Percentiles rank a stretch among this genome's conserved stretches.
phyloP scores from a whole-genome alignment of 30 jellyfish, hydroid and myxozoan genomes.

The Haliclystus octoradiatus region DNA sequence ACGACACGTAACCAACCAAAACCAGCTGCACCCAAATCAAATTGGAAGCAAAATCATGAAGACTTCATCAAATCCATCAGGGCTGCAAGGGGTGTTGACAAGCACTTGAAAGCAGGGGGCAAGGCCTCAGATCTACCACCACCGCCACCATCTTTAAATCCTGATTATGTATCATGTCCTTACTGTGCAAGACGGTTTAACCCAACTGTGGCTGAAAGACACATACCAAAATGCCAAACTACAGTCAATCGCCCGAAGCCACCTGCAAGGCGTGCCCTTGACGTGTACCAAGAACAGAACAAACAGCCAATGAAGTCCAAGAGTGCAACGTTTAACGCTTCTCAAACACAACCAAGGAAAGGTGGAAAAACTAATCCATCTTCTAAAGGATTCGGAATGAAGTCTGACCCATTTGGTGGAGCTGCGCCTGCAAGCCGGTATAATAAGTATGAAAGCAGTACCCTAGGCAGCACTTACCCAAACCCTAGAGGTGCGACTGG shows the following conservation, averaged over 20 bases:
- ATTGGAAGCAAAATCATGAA: conserved; percentile 81
- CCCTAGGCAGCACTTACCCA: too few species aligned
- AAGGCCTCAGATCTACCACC: conserved; percentile 94
- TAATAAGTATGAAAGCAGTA: too few species aligned
- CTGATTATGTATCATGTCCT: conserved; percentile 66
- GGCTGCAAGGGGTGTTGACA: conserved; percentile 60
- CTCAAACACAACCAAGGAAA: too few species aligned
- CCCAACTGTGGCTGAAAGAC: conserved; percentile 92
- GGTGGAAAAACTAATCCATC: too few species aligned
- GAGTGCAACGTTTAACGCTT: too few species aligned
- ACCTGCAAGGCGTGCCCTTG: conserved; percentile 71
- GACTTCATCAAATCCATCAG: conserved; percentile 65
- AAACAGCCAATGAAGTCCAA: too few species aligned
- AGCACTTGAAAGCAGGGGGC: conserved; percentile 75
- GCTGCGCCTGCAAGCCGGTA: too few species aligned
- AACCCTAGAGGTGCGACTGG: too few species aligned
- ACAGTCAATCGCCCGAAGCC: conserved; percentile 74
- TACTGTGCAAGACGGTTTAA: conserved; percentile 69
- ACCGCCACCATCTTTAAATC: conserved; percentile 90
- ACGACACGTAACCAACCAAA: conserved; percentile 9
- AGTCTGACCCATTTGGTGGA: too few species aligned
- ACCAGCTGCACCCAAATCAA: conserved; percentile 30
- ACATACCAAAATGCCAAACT: conserved; percentile 67
- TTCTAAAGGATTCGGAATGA: too few species aligned
- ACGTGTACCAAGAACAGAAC: conserved; percentile 25